Conservation (phyloP, 1,140 invertebrate species). For the Drosophila navojoa region DNA sequence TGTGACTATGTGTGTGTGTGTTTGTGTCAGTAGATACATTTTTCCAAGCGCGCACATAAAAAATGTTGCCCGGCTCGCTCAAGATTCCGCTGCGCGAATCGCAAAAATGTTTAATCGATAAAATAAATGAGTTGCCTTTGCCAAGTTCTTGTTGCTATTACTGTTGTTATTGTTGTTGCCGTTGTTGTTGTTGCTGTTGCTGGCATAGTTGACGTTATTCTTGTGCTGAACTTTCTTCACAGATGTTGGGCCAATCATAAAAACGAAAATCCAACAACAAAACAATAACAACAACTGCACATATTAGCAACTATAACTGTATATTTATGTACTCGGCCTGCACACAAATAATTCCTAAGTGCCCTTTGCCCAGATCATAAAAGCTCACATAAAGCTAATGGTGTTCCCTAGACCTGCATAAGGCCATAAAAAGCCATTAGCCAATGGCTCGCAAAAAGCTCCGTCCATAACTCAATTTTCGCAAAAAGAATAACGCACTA, state of each 20-base stretch:
- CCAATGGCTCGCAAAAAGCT: background rate
- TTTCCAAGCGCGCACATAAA: conserved; percentile 57
- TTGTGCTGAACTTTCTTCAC: conserved; percentile 58
- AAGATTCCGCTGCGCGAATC: conserved; percentile 81
- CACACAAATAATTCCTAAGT: conserved; percentile 27
- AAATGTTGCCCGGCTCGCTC: conserved; percentile 49
- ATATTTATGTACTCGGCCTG: conserved; percentile 46
- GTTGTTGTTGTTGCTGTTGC: conserved; percentile 32
- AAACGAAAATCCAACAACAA: conserved; percentile 20
- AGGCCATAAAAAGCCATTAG: background rate
- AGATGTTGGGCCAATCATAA: conserved; percentile 62
- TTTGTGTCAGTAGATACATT: conserved; percentile 80
- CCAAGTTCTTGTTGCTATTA: conserved; percentile 33
- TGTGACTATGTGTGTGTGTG: conserved; percentile 28
- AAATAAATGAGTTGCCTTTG: conserved; percentile 81
- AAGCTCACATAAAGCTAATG: conserved; percentile 18
- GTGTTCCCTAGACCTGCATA: conserved; percentile 1
- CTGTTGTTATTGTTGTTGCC: conserved; percentile 26
- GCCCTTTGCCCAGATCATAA: conserved; percentile 43
- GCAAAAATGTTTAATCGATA: conserved; percentile 83
- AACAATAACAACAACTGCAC: conserved; percentile 9
- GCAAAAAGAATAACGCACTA: too few species aligned
- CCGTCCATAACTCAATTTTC: too few species aligned
- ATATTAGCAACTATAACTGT: conserved; percentile 29
- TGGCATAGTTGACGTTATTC: conserved; percentile 74